Conservation (phyloP, 2,888 invertebrate genomes). For the Hoplodrina blanda region DNA sequence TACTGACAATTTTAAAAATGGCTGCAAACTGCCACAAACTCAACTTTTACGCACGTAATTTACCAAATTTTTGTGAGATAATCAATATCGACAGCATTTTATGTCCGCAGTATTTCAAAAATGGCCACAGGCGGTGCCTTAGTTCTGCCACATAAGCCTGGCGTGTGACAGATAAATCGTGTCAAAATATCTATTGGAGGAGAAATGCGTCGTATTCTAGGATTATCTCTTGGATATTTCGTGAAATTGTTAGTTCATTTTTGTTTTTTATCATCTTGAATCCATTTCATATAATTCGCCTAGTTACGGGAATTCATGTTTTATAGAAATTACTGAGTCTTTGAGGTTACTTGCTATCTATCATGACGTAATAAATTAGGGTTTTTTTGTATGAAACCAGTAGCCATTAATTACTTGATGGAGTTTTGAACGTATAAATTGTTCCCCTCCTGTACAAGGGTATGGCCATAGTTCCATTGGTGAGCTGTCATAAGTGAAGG, state of each 20-base stretch:
- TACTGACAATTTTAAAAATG: conserved; percentile 89
- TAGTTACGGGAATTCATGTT: conserved; percentile 47
- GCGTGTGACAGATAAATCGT: conserved; percentile 86
- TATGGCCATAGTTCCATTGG: conserved; percentile 14
- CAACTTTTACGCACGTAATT: conserved; percentile 70
- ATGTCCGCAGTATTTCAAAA: conserved; percentile 81
- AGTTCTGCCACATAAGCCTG: conserved; percentile 88
- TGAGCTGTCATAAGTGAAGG: conserved; percentile 49
- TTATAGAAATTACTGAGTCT: conserved; percentile 58
- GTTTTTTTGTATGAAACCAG: conserved; percentile 56
- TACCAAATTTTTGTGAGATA: conserved; percentile 74
- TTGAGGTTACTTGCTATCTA: conserved; percentile 81
- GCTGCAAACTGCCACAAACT: conserved; percentile 83
- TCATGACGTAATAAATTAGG: conserved; percentile 78
- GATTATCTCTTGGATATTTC: conserved; percentile 59
- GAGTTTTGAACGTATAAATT: conserved; percentile 31
- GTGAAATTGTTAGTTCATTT: conserved; percentile 46
- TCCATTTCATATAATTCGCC: conserved; percentile 42
- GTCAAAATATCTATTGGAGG: conserved; percentile 82
- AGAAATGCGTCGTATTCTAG: conserved; percentile 80
- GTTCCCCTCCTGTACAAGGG: conserved; percentile 11
- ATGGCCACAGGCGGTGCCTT: conserved; percentile 85
- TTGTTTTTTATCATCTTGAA: conserved; percentile 34
- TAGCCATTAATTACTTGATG: conserved; percentile 36
- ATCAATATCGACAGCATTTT: conserved; percentile 83